phyloP scores from a whole-genome alignment of 2,888 invertebrate genomes.

The Pristionchus entomophagus region DNA sequence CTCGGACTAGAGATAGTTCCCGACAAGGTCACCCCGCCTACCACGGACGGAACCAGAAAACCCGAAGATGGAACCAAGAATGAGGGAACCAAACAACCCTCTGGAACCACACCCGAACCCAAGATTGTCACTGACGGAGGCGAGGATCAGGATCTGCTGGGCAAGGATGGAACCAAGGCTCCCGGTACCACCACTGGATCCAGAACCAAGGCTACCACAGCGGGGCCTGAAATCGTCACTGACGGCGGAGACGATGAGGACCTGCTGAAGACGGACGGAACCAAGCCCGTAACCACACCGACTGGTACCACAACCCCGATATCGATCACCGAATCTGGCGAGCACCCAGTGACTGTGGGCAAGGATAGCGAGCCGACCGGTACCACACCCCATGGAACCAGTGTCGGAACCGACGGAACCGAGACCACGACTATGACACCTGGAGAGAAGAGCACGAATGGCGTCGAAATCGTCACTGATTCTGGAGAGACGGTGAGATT shows the following conservation, averaged over 20 bases:
- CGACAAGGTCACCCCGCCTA: neutral
- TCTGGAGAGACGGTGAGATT: neutral
- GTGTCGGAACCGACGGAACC: neutral
- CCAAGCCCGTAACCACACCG: neutral
- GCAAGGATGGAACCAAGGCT: neutral
- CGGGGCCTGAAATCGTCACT: neutral
- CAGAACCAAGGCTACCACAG: no score
- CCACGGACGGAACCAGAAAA: neutral
- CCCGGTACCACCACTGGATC: neutral
- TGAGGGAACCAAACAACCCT: no score
- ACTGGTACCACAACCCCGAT: neutral
- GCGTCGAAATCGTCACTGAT: neutral
- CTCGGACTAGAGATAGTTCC: slow-evolving; percentile 36
- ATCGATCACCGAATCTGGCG: neutral
- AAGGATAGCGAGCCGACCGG: neutral
- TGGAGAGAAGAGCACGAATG: neutral
- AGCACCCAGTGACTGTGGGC: neutral
- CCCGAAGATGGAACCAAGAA: neutral
- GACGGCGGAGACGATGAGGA: slow-evolving; percentile 13
- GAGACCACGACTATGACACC: neutral
- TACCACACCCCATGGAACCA: neutral
- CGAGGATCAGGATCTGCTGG: neutral
- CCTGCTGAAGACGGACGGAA: neutral
- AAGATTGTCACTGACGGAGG: neutral
- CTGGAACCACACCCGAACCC: neutral